Conservation (phyloP, 2,888 invertebrate species). For the Meliscaeva auricollis region DNA sequence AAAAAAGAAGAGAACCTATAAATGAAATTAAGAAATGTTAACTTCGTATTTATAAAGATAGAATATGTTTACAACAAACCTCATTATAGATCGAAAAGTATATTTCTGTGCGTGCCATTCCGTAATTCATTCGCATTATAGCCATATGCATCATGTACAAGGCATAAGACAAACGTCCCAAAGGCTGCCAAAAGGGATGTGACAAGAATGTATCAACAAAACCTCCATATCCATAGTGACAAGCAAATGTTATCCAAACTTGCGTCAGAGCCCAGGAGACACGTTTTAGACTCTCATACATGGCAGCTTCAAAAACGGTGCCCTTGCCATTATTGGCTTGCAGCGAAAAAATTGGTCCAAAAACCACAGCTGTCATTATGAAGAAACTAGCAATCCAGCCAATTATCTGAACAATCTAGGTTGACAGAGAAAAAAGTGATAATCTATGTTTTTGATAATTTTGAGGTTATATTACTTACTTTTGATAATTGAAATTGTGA, state of each 20-base stretch:
- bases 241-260: slow-evolving; percentile 76
- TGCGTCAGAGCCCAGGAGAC: slow-evolving; percentile 68
- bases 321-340: slow-evolving; percentile 4
- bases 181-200: slow-evolving; percentile 71
- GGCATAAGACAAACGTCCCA: slow-evolving; percentile 71
- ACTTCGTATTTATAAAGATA: not conserved
- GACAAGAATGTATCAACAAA: slow-evolving; percentile 72
- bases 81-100: slow-evolving; percentile 61
- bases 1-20: slow-evolving; percentile 2
- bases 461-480: slow-evolving; percentile 21
- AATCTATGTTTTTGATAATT: not conserved
- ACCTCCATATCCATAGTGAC: slow-evolving; percentile 73
- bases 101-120: slow-evolving; percentile 35
- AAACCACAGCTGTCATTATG: slow-evolving; percentile 54
- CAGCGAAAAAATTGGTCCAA: slow-evolving; percentile 53
- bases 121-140: slow-evolving; percentile 54
- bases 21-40: not conserved
- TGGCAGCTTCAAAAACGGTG: slow-evolving; percentile 58
- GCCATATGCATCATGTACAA: slow-evolving; percentile 74
- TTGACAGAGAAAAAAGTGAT: not conserved
- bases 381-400: slow-evolving; percentile 62
- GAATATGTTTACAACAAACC: slow-evolving; percentile 26
- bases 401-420: slow-evolving; percentile 8
- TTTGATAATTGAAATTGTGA: slow-evolving; percentile 70
- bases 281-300: slow-evolving; percentile 69